These are phyloP conservation scores for Sardina pilchardus DNA, from an alignment of 2,113 vertebrate species.

Conservation along the genomic window DNA sequence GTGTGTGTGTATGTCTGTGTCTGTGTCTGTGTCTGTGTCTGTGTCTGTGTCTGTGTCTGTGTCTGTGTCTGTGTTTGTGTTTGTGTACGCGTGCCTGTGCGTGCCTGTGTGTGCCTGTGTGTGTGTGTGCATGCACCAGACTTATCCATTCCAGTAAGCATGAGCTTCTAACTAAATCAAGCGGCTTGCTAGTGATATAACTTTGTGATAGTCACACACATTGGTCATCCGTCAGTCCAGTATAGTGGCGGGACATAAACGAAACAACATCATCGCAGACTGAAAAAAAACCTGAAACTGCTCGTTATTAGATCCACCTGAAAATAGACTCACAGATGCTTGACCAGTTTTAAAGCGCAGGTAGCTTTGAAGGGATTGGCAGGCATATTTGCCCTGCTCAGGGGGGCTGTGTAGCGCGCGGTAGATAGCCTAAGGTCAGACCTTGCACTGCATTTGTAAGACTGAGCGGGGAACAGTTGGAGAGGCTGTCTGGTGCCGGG, in stretches of 20 bases:
- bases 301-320: background rate
- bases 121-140: background rate
- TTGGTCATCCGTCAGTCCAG: background rate
- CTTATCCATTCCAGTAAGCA: background rate
- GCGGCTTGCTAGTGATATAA: background rate
- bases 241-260: background rate
- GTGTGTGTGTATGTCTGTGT: too few relatives aligned
- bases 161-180: background rate
- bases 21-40: too few relatives aligned
- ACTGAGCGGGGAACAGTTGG: background rate
- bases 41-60: too few relatives aligned
- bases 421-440: slow-evolving; percentile 7
- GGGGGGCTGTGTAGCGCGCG: background rate
- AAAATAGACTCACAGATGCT: background rate
- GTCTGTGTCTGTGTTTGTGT: too few relatives aligned
- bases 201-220: background rate
- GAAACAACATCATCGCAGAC: background rate
- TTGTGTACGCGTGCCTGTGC: too few relatives aligned
- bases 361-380: background rate
- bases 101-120: too few relatives aligned
- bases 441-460: background rate
- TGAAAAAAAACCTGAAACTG: background rate
- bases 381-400: background rate
- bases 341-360: background rate
- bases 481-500: slow-evolving; percentile 7